Percentiles rank a stretch among this genome's conserved stretches.
phyloP scores from a whole-genome alignment of 1,140 invertebrate species.

The Drosophila hydei region DNA sequence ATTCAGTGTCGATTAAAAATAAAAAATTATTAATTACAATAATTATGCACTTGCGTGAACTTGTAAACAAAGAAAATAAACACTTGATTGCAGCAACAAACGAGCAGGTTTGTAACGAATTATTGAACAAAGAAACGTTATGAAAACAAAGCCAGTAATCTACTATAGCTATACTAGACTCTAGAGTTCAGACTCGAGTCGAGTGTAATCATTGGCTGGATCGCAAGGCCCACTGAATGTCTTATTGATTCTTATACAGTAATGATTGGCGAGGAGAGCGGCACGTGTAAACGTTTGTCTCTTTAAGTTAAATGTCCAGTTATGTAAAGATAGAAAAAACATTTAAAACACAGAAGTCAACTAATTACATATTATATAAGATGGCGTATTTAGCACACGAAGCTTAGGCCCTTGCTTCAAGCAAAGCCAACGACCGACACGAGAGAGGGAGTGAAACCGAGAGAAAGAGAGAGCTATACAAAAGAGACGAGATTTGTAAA shows the following conservation, averaged over 20 bases:
- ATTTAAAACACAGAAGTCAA: slow-evolving; percentile 39
- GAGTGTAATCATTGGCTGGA: slow-evolving; percentile 45
- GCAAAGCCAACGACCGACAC: slow-evolving; percentile 48
- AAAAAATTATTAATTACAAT: slow-evolving; percentile 8
- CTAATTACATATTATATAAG: slow-evolving; percentile 79
- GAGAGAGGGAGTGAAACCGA: slow-evolving; percentile 23
- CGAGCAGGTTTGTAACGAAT: slow-evolving; percentile 40
- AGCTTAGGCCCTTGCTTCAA: slow-evolving; percentile 31
- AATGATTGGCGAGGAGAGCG: not conserved
- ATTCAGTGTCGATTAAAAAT: not conserved
- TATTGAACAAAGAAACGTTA: slow-evolving; percentile 52
- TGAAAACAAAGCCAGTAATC: slow-evolving; percentile 18
- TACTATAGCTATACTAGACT: slow-evolving; percentile 45
- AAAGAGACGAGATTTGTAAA: slow-evolving; percentile 22
- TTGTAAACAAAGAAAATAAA: slow-evolving; percentile 33
- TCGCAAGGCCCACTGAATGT: slow-evolving; percentile 12
- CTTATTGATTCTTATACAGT: not conserved
- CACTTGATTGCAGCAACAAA: slow-evolving; percentile 28
- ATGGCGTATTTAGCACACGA: slow-evolving; percentile 41
- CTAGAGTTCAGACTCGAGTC: slow-evolving; percentile 24
- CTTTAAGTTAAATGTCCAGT: slow-evolving; percentile 52
- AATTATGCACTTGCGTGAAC: slow-evolving; percentile 13
- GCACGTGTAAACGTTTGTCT: slow-evolving; percentile 6
- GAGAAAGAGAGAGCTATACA: slow-evolving; percentile 9
- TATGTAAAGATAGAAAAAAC: slow-evolving; percentile 47